These are phyloP conservation scores for Zophobas morio DNA, from an alignment of 1,140 invertebrate species.

Conservation along the genomic window DNA sequence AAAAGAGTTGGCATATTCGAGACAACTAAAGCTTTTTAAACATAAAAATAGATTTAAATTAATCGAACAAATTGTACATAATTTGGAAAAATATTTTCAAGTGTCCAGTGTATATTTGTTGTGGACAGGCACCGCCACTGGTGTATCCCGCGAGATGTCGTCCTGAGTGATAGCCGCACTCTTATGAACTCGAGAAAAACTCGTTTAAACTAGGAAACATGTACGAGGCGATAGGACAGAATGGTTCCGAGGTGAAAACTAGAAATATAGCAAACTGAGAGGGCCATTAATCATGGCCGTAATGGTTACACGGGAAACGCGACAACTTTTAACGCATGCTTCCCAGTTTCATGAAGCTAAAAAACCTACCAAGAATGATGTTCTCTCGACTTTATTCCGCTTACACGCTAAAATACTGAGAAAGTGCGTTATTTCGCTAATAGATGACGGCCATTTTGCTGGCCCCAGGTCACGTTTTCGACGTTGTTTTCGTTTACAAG, in stretches of 20 bases:
- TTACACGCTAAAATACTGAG: slow-evolving; percentile 4
- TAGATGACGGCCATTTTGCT: slow-evolving; percentile 28
- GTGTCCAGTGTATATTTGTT: too few relatives aligned
- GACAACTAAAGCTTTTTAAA: too few relatives aligned
- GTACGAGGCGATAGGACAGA: slow-evolving; percentile 40
- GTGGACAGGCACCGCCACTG: too few relatives aligned
- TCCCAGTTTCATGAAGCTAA: slow-evolving; percentile 34
- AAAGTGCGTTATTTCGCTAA: slow-evolving; percentile 30
- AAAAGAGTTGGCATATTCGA: too few relatives aligned
- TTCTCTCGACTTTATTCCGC: slow-evolving; percentile 7
- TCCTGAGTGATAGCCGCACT: slow-evolving; percentile 38
- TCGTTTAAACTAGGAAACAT: slow-evolving; percentile 43
- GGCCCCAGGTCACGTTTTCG: not conserved
- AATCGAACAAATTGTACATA: too few relatives aligned
- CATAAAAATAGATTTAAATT: too few relatives aligned
- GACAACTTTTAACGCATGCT: slow-evolving; percentile 42
- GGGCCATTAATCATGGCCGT: slow-evolving; percentile 36
- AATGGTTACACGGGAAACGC: slow-evolving; percentile 35
- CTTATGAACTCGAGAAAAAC: slow-evolving; percentile 41
- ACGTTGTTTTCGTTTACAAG: not conserved
- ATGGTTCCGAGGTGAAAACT: slow-evolving; percentile 41
- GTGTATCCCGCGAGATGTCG: not conserved
- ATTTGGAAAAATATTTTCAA: too few relatives aligned
- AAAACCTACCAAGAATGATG: slow-evolving; percentile 16
- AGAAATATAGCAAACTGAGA: slow-evolving; percentile 33